These are phyloP conservation scores for Calidris pygmaea DNA, from an alignment of 2,113 vertebrate genomes.

Conservation along the genomic window DNA sequence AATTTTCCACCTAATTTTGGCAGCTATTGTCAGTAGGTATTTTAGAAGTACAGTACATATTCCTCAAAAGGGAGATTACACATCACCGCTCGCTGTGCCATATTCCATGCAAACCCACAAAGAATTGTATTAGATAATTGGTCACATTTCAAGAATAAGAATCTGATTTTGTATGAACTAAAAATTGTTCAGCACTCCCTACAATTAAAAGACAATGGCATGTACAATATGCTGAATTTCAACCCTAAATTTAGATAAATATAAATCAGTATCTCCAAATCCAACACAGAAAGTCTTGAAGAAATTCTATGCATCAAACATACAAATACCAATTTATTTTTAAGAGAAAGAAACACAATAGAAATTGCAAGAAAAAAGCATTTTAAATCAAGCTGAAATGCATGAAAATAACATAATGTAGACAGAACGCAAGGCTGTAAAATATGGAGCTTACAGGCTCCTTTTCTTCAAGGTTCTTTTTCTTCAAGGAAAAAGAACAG, in stretches of 20 bases:
- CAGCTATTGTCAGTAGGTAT: slow-evolving; percentile 2
- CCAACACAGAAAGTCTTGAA: not conserved
- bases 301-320: not conserved
- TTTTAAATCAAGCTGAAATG: not conserved
- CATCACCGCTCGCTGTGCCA: not conserved
- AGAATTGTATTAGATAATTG: slow-evolving; percentile 1
- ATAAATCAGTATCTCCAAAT: slow-evolving; percentile 30
- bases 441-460: not conserved
- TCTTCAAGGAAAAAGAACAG: not conserved
- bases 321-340: not conserved
- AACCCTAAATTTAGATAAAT: slow-evolving; percentile 34
- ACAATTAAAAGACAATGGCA: slow-evolving; percentile 41
- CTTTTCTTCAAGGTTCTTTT: not conserved
- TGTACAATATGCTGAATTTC: not conserved
- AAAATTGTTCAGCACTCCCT: slow-evolving; percentile 11
- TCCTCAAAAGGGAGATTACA: slow-evolving; percentile 19
- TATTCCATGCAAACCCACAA: slow-evolving; percentile 9
- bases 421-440: not conserved
- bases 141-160: slow-evolving; percentile 28
- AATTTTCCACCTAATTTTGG: slow-evolving; percentile 3
- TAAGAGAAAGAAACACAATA: slow-evolving; percentile 20
- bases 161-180: not conserved
- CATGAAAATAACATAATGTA: not conserved
- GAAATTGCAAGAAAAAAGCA: not conserved
- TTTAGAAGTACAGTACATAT: not conserved